Conservation (phyloP, 2,113 vertebrate genomes). For the Gymnobelideus leadbeateri region DNA sequence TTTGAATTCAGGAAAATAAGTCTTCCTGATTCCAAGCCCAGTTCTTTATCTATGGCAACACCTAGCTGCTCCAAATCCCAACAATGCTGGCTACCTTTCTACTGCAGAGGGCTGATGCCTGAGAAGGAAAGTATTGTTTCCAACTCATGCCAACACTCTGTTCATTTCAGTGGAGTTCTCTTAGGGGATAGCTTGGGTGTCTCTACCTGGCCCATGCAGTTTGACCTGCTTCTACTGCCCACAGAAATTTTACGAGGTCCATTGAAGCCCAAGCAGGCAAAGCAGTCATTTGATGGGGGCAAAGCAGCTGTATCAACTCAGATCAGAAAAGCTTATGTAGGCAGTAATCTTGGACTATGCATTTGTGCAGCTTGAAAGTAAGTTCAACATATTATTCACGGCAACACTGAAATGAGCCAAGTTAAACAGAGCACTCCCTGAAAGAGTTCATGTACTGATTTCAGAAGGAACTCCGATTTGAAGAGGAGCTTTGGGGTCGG, state of each 20-base stretch:
- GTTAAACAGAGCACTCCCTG: conserved; percentile 78
- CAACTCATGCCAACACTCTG: not conserved
- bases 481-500: conserved; percentile 62
- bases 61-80: not conserved
- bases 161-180: not conserved
- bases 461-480: conserved; percentile 72
- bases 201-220: conserved; percentile 22
- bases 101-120: not conserved
- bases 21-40: too few relatives aligned
- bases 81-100: not conserved
- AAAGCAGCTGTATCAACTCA: conserved; percentile 82
- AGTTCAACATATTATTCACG: conserved; percentile 78
- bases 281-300: conserved; percentile 74
- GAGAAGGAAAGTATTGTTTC: not conserved
- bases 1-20: not conserved
- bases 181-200: not conserved
- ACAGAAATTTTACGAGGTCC: conserved; percentile 35
- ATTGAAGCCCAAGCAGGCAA: conserved; percentile 63
- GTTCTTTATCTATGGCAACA: not conserved
- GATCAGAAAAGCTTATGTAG: conserved; percentile 79
- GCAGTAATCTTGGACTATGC: conserved; percentile 72
- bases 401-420: conserved; percentile 77
- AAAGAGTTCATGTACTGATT: conserved; percentile 72
- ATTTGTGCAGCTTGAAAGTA: conserved; percentile 77
- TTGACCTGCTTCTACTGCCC: conserved; percentile 48